Conservation (phyloP, 2,113 vertebrate genomes). For the Sialia sialis region DNA sequence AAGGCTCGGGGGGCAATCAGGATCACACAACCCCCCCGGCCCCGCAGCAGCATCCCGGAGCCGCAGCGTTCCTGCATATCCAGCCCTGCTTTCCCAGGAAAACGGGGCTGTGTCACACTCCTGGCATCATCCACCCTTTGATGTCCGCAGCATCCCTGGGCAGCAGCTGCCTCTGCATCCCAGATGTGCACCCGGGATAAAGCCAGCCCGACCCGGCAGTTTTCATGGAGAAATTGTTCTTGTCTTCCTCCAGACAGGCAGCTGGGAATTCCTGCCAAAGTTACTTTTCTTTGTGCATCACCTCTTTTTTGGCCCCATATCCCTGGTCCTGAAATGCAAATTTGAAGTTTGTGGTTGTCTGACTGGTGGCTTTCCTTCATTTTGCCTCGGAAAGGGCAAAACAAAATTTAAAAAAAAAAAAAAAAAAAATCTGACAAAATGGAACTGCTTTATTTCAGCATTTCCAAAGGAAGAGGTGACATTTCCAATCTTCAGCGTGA, state of each 20-base stretch:
- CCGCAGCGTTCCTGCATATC: slow-evolving; percentile 24
- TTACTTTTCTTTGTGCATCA: not conserved
- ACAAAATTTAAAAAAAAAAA: too few species aligned
- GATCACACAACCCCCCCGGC: not conserved
- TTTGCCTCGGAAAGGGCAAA: not conserved
- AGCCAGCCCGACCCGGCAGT: not conserved
- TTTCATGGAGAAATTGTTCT: not conserved
- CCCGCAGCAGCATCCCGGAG: not conserved
- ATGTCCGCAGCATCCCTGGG: not conserved
- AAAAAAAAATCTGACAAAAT: too few species aligned
- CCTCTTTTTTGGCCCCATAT: accelerated
- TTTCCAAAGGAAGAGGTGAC: not conserved
- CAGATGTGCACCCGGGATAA: not conserved
- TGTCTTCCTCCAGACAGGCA: not conserved
- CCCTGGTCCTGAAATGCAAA: not conserved
- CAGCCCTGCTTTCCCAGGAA: not conserved
- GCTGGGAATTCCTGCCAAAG: not conserved
- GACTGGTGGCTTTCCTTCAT: not conserved
- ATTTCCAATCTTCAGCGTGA: not conserved
- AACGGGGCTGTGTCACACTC: not conserved
- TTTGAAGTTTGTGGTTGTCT: not conserved
- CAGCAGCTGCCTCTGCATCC: not conserved
- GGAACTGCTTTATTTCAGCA: not conserved
- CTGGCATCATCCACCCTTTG: slow-evolving; percentile 13
- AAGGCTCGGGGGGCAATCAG: slow-evolving; percentile 76